A percentile compares a stretch with the other conserved stretches of the same genome.
phyloP scores from a whole-genome alignment of 2,113 vertebrate species.

The Crotalus tigris region DNA sequence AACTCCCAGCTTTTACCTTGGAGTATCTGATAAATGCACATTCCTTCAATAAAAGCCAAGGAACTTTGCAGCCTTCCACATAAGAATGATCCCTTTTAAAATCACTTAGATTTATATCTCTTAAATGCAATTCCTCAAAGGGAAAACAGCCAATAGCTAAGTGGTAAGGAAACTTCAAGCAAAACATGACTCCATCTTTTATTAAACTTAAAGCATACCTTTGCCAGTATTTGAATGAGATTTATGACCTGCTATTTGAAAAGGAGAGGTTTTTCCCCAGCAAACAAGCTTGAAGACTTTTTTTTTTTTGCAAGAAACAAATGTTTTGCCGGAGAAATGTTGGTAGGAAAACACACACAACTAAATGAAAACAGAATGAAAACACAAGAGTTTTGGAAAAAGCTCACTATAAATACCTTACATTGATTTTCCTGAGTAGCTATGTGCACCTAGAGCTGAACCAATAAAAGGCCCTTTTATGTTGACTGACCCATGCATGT shows the following conservation, averaged over 20 bases:
- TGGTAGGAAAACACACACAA: not conserved
- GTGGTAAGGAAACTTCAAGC: not conserved
- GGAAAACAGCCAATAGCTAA: not conserved
- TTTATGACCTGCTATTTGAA: constrained; percentile 43
- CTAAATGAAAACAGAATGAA: not conserved
- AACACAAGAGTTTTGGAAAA: not conserved
- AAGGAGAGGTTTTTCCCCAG: not conserved
- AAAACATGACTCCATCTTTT: not conserved
- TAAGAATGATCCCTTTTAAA: no score
- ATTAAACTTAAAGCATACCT: constrained; percentile 32
- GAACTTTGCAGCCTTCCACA: no score
- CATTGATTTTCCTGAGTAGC: not conserved
- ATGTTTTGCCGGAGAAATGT: not conserved
- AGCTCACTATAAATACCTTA: not conserved
- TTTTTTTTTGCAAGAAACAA: not conserved
- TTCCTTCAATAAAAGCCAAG: no score
- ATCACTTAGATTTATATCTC: no score
- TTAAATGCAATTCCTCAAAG: not conserved
- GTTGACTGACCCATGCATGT: not conserved
- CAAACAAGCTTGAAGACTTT: not conserved
- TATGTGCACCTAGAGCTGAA: not conserved
- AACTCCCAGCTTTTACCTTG: no score
- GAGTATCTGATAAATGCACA: no score
- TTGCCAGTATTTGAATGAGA: constrained; percentile 46
- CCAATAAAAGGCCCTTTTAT: not conserved